phyloP scores from a whole-genome alignment of 2,113 vertebrate genomes.

The Sitta europaea region DNA sequence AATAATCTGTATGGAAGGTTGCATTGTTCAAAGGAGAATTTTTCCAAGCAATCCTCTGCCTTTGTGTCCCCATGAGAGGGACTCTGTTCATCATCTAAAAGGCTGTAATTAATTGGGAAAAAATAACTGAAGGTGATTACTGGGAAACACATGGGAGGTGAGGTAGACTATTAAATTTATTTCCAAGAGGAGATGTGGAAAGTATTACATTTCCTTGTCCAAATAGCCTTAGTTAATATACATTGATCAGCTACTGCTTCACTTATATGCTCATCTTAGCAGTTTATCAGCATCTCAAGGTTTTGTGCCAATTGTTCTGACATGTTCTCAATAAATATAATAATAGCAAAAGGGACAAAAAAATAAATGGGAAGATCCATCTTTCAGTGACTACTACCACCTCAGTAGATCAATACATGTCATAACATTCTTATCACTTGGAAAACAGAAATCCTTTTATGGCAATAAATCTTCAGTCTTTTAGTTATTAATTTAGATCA shows the following conservation, averaged over 20 bases:
- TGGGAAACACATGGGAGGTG: conserved; percentile 16
- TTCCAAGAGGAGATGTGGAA: neutral
- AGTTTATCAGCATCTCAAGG: conserved; percentile 31
- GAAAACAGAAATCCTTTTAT: conserved; percentile 39
- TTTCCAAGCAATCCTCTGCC: neutral
- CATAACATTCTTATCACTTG: neutral
- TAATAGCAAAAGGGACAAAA: conserved; percentile 20
- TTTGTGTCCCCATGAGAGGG: neutral
- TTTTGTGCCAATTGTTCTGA: conserved; percentile 30
- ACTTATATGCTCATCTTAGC: neutral
- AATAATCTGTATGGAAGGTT: neutral
- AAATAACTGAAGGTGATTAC: conserved; percentile 4
- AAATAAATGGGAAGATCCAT: conserved; percentile 33
- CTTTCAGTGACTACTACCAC: neutral
- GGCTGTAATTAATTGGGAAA: conserved; percentile 59
- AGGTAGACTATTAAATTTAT: conserved; percentile 24
- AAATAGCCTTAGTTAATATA: conserved; percentile 52
- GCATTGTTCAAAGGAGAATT: neutral
- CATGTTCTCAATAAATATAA: conserved; percentile 43
- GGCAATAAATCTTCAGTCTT: conserved; percentile 28
- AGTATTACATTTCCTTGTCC: conserved; percentile 25
- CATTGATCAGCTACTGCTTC: neutral
- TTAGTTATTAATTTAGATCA: conserved; percentile 52
- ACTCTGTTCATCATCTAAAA: conserved; percentile 35
- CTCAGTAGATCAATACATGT: conserved; percentile 46